Conservation (phyloP, 2,113 vertebrate species). For the Etia nguti region DNA sequence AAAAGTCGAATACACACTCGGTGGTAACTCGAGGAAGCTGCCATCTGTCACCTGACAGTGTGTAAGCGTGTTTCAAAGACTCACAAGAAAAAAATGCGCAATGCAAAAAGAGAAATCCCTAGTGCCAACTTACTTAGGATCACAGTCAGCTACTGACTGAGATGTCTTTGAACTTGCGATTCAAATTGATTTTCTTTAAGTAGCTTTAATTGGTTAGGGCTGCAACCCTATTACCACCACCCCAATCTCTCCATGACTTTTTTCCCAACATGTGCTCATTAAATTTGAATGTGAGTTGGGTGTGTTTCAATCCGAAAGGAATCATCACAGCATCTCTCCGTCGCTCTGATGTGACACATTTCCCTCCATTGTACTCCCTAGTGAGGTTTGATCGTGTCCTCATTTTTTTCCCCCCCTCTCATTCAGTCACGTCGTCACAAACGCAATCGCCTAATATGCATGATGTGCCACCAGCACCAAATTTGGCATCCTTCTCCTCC, state of each 20-base stretch:
- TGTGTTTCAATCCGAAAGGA: slow-evolving; percentile 13
- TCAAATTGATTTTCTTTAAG: slow-evolving; percentile 63
- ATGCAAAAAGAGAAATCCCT: slow-evolving; percentile 12
- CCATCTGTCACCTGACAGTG: slow-evolving; percentile 29
- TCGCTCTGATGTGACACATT: slow-evolving; percentile 17
- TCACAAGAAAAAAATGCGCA: neutral
- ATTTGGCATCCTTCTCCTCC: neutral
- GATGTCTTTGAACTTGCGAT: slow-evolving; percentile 46
- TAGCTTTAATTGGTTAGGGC: slow-evolving; percentile 35
- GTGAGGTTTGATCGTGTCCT: neutral
- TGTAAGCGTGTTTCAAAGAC: slow-evolving; percentile 2
- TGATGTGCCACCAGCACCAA: slow-evolving; percentile 1
- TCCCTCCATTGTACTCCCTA: neutral
- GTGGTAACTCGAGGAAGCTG: slow-evolving; percentile 3
- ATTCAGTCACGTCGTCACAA: neutral
- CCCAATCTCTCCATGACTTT: neutral
- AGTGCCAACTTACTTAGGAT: slow-evolving; percentile 1
- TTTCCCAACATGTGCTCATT: slow-evolving; percentile 15
- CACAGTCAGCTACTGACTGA: slow-evolving; percentile 14
- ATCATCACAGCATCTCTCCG: neutral
- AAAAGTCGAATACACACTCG: neutral
- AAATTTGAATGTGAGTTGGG: slow-evolving; percentile 21
- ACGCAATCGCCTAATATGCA: neutral
- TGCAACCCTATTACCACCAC: neutral
- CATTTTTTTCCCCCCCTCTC: neutral